phyloP scores from a whole-genome alignment of 2,797 vertebrate species.

The Sparus aurata region DNA sequence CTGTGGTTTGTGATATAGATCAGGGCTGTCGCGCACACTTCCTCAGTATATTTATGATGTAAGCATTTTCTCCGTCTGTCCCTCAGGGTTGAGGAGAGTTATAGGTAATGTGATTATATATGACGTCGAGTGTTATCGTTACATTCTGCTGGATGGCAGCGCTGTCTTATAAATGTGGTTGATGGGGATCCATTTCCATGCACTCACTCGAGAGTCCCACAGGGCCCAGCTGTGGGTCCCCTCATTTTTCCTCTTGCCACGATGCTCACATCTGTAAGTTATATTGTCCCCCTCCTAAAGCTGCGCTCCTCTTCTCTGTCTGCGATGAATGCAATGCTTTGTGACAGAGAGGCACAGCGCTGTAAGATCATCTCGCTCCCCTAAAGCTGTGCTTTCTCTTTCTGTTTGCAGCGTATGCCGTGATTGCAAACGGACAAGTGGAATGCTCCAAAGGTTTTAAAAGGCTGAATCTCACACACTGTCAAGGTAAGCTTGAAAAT shows the following conservation, averaged over 20 bases:
- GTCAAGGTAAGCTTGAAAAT: constrained; percentile 89
- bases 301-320: constrained; percentile 36
- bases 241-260: constrained; percentile 65
- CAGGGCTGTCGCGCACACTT: constrained; percentile 62
- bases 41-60: constrained; percentile 71
- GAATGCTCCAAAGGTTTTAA: constrained; percentile 94
- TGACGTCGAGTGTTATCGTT: constrained; percentile 75
- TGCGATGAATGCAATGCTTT: constrained; percentile 56
- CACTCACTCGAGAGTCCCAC: constrained; percentile 65
- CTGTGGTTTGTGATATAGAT: constrained; percentile 61
- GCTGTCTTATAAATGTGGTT: constrained; percentile 73
- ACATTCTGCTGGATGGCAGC: constrained; percentile 74
- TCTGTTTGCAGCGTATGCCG: constrained; percentile 86
- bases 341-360: constrained; percentile 38
- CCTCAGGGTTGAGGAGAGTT: constrained; percentile 60
- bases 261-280: constrained; percentile 80
- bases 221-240: constrained; percentile 71
- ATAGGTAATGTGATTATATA: constrained; percentile 73
- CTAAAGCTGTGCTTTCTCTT: constrained; percentile 50
- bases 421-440: constrained; percentile 93
- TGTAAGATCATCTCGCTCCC: constrained; percentile 31
- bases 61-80: constrained; percentile 63
- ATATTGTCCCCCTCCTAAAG: constrained; percentile 63
- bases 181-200: constrained; percentile 73
- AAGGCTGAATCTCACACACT: constrained; percentile 90